Percentiles rank a stretch among this genome's conserved stretches.
phyloP scores from a whole-genome alignment of 2,797 vertebrate species.

The Acrossocheilus wenchowensis region DNA sequence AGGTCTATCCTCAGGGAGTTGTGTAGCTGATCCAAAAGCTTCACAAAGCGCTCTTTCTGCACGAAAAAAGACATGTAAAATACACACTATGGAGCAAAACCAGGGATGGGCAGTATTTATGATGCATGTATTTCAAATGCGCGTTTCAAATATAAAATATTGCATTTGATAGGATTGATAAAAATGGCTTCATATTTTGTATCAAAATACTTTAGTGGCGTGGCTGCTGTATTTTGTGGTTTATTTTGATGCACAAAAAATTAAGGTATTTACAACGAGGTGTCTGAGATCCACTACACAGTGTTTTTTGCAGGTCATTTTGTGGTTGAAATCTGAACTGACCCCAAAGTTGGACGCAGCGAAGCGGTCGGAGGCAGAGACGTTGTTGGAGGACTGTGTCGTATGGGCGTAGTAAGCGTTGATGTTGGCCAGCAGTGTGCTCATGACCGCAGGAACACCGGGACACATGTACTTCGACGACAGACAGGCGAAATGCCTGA shows the following conservation, averaged over 20 bases:
- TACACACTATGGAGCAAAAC: neutral
- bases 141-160: too few relatives aligned
- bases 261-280: neutral
- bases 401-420: slow-evolving; percentile 98
- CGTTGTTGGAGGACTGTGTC: slow-evolving; percentile 93
- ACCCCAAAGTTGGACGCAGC: slow-evolving; percentile 98
- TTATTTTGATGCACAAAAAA: too few relatives aligned
- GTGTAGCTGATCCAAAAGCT: slow-evolving; percentile 95
- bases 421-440: slow-evolving; percentile 98
- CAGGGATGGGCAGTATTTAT: too few relatives aligned
- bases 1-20: slow-evolving; percentile 96
- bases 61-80: slow-evolving; percentile 76
- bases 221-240: too few relatives aligned
- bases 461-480: slow-evolving; percentile 99
- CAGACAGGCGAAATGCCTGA: slow-evolving; percentile 95
- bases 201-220: too few relatives aligned
- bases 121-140: too few relatives aligned
- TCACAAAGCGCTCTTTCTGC: slow-evolving; percentile 97
- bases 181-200: too few relatives aligned
- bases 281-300: neutral
- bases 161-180: too few relatives aligned
- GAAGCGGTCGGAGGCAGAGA: slow-evolving; percentile 95
- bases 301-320: neutral
- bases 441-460: slow-evolving; percentile 96
- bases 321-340: slow-evolving; percentile 68